Conservation (phyloP, 1,140 invertebrate genomes). For the Lepidurus apus region DNA sequence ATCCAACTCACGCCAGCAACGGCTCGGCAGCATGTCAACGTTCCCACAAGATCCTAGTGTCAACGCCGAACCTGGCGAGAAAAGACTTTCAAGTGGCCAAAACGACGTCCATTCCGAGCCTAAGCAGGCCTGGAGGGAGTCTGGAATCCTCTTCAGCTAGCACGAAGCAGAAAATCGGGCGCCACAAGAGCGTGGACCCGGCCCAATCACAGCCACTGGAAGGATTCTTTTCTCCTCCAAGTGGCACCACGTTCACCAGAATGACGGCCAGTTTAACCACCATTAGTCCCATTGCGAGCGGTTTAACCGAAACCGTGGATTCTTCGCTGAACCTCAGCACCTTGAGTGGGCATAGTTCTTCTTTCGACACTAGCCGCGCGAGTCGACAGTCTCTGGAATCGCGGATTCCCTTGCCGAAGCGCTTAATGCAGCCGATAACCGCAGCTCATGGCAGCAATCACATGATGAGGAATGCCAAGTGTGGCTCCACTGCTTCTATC, state of each 20-base stretch:
- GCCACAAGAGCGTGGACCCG: background rate
- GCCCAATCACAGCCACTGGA: background rate
- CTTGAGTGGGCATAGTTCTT: background rate
- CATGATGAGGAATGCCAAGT: too few relatives aligned
- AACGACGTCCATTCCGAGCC: background rate
- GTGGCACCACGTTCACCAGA: background rate
- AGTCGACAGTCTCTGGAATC: background rate
- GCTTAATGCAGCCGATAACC: background rate
- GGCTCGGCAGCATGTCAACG: background rate
- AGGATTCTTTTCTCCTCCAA: background rate
- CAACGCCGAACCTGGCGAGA: background rate
- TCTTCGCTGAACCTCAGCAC: background rate
- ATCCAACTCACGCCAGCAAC: background rate
- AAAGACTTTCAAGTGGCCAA: background rate
- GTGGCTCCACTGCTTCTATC: too few relatives aligned
- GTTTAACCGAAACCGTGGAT: background rate
- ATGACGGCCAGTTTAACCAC: background rate
- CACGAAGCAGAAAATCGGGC: background rate
- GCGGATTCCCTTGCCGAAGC: constrained; percentile 11
- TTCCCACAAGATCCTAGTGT: background rate
- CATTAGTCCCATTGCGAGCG: background rate
- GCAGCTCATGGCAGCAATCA: background rate
- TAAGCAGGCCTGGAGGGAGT: too few relatives aligned
- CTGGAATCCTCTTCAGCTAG: background rate
- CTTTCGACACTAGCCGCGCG: background rate